phyloP scores from a whole-genome alignment of 2,888 invertebrate genomes.

The Drosophila paramelanica region DNA sequence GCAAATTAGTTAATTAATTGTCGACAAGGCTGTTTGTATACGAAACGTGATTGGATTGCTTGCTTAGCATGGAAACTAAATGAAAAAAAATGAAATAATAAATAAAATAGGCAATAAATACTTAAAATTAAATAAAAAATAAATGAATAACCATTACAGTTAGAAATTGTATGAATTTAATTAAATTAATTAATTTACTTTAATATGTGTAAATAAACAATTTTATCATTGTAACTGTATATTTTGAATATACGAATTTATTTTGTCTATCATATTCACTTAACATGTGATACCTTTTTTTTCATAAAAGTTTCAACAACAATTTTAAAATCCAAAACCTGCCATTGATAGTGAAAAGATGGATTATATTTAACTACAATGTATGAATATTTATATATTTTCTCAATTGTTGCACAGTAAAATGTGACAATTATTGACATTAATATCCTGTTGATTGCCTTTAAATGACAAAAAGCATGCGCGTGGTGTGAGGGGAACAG shows the following conservation, averaged over 20 bases:
- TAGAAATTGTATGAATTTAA: too few relatives aligned
- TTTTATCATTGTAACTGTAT: too few relatives aligned
- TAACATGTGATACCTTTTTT: too few relatives aligned
- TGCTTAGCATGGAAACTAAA: not conserved
- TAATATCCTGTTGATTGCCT: slow-evolving; percentile 52
- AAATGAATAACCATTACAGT: too few relatives aligned
- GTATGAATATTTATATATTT: not conserved
- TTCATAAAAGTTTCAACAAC: too few relatives aligned
- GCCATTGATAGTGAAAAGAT: too few relatives aligned
- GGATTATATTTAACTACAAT: not conserved
- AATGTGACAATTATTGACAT: slow-evolving; percentile 36
- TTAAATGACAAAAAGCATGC: slow-evolving; percentile 53
- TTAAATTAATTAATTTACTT: too few relatives aligned
- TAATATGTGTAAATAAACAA: too few relatives aligned
- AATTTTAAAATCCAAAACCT: too few relatives aligned
- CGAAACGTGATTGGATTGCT: slow-evolving; percentile 59
- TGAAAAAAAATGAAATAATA: slow-evolving; percentile 2
- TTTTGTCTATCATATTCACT: too few relatives aligned
- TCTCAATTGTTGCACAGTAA: not conserved
- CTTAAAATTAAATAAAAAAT: not conserved
- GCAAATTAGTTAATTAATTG: slow-evolving; percentile 66
- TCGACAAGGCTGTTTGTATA: slow-evolving; percentile 5
- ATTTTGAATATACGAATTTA: too few relatives aligned
- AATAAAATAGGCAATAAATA: not conserved
- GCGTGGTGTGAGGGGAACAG: not conserved